Evolutionary conservation across 1,140 invertebrate genomes (phyloP).

Genomic region (Tetragnatha versicolor): DNA sequence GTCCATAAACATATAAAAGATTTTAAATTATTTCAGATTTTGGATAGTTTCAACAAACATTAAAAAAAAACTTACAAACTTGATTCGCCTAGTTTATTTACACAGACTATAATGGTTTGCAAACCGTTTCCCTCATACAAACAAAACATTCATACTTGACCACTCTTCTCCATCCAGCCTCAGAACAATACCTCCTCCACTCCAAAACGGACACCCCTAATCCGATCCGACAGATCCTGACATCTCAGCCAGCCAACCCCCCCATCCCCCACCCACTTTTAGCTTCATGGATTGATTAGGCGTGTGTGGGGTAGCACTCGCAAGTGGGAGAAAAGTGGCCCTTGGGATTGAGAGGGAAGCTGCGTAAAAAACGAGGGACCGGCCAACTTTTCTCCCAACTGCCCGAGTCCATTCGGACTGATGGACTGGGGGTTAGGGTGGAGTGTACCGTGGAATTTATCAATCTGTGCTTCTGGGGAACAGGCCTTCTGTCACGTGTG

Average conservation of each 20-base stretch:
- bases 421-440: not conserved
- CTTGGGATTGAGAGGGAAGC: slow-evolving; percentile 30
- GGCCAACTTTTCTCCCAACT: not conserved
- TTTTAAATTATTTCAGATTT: too few relatives aligned
- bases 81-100: too few relatives aligned
- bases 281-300: not conserved
- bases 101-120: too few relatives aligned
- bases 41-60: too few relatives aligned
- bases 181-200: not conserved
- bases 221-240: not conserved
- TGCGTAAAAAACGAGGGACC: slow-evolving; percentile 3
- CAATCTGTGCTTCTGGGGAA: too few relatives aligned
- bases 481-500: too few relatives aligned
- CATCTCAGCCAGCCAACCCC: not conserved
- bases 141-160: too few relatives aligned
- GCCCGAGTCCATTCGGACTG: not conserved
- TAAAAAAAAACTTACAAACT: too few relatives aligned
- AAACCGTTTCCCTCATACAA: too few relatives aligned
- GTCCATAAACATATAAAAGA: too few relatives aligned
- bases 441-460: too few relatives aligned
- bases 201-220: not conserved
- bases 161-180: not conserved
- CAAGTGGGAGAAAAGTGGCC: slow-evolving; percentile 27
- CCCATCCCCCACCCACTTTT: slow-evolving; percentile 1
- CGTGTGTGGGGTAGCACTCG: not conserved